Conservation (phyloP, 1,140 invertebrate species). For the Papilio polytes region DNA sequence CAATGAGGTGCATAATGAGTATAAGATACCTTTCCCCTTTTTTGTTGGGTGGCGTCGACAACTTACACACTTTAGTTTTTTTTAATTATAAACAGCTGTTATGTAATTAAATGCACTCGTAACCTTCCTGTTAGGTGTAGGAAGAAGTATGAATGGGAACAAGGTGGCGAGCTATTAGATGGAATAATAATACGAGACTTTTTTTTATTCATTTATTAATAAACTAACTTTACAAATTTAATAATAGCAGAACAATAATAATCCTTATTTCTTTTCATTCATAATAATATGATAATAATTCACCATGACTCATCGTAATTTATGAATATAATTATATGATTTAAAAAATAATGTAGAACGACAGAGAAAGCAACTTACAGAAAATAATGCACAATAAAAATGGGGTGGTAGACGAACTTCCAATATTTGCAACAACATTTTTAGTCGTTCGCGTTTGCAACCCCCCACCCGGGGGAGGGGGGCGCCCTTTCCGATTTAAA, state of each 20-base stretch:
- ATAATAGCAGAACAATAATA: constrained; percentile 84
- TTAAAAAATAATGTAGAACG: constrained; percentile 82
- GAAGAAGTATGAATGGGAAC: background rate
- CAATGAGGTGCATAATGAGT: too few species aligned
- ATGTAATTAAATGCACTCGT: too few species aligned
- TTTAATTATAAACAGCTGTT: too few species aligned
- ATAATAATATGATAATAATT: constrained; percentile 83
- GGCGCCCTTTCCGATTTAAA: constrained; percentile 51
- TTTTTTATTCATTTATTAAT: constrained; percentile 83
- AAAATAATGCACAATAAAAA: constrained; percentile 82
- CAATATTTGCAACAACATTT: constrained; percentile 67
- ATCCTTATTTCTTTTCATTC: constrained; percentile 83
- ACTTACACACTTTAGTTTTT: too few species aligned
- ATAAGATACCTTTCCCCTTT: too few species aligned
- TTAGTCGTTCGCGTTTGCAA: constrained; percentile 55
- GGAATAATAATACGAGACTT: constrained; percentile 59
- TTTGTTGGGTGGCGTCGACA: too few species aligned
- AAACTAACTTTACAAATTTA: constrained; percentile 84
- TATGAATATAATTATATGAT: constrained; percentile 83
- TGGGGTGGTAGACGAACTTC: constrained; percentile 57
- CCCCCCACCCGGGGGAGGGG: constrained; percentile 43
- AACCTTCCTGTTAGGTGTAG: too few species aligned
- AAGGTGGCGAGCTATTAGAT: background rate
- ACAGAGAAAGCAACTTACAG: constrained; percentile 83
- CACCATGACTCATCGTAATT: constrained; percentile 82